Conservation (phyloP, 2,797 vertebrate species). For the Chaetodon trifasciatus region DNA sequence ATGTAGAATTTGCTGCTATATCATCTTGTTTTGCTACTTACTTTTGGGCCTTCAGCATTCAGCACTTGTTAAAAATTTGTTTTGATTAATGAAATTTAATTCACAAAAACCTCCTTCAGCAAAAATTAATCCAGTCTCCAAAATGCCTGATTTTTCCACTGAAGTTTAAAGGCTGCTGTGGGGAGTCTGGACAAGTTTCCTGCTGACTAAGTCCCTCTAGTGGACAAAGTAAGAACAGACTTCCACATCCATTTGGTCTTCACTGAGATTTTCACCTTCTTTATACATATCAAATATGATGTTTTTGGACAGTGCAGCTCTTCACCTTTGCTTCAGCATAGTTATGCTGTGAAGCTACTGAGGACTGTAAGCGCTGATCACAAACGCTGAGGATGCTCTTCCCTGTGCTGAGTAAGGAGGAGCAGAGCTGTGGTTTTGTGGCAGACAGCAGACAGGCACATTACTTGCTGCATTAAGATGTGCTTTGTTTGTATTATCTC, state of each 20-base stretch:
- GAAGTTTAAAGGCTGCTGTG: constrained; percentile 41
- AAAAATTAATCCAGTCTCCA: constrained; percentile 36
- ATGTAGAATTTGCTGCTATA: constrained; percentile 4
- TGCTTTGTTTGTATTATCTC: constrained; percentile 84
- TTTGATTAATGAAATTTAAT: constrained; percentile 50
- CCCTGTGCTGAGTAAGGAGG: constrained; percentile 77
- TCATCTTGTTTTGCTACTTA: constrained; percentile 25
- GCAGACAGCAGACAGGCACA: constrained; percentile 78
- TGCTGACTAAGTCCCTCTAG: constrained; percentile 84
- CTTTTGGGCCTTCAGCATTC: constrained; percentile 8
- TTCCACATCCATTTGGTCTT: neutral
- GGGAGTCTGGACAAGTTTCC: constrained; percentile 25
- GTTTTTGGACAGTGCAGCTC: constrained; percentile 32
- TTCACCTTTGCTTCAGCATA: constrained; percentile 17
- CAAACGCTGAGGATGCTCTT: constrained; percentile 65
- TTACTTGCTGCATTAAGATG: constrained; percentile 85
- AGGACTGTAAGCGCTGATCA: constrained; percentile 61
- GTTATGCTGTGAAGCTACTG: constrained; percentile 33
- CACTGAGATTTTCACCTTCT: constrained; percentile 14
- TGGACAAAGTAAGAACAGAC: constrained; percentile 65
- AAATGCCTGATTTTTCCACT: constrained; percentile 35
- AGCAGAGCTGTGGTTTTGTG: constrained; percentile 76
- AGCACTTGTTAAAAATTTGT: constrained; percentile 18
- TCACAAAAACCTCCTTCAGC: constrained; percentile 26
- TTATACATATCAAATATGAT: neutral